Base-by-base conservation (phyloP, 2,888 invertebrate species). In the Agrypnus murinus region DNA sequence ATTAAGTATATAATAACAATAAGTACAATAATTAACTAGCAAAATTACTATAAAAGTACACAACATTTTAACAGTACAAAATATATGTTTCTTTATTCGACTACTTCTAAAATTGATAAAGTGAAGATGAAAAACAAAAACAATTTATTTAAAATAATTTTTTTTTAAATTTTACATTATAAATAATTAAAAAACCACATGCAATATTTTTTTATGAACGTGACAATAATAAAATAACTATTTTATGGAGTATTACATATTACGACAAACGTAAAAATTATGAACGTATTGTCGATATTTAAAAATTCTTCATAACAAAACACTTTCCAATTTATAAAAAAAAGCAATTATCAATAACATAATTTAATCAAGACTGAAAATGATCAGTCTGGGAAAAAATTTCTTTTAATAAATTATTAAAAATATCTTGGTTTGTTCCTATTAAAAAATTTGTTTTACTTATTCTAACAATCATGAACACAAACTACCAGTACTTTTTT, bases 331-430 rank as follows among this genome's bases (percentile, higher is more conserved):
- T 12, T 40, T 53, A 12, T 53, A 53, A 32, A 53, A 53, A 34
- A n/a, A 55, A 17, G 36, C 14, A 50, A 50, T 50, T n/a, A n/a
- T n/a, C n/a, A 12, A 25, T 15, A 36, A 15, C n/a, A 40, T n/a
- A 10, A 40, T 40, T 40, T 40, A 7, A 4, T 46, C 31, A 12
- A 50, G 32, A 50, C 50, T 50, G 50, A 12, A 10, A 3, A 25
- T 25, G 45, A 25, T 46, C 46, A 50, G 50, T 19, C 32, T 50
- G n/a, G n/a, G n/a, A 32, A n/a, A 12, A 12, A 32, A 9, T 10
- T 2, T 15, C 34, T 36, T 7, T 55, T 9, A 55, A 55, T 55
- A 55, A 55, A 55, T 55, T 55, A 55, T 53, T 53, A 53, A 53
- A 53, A 53, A 55, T 55, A 48, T 17, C 2, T 17, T 55, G 32